A percentile compares a stretch with the other conserved stretches of the same genome.
These are phyloP conservation scores for Hoplias malabaricus DNA, from an alignment of 2,113 vertebrate genomes.

Conservation along the genomic window DNA sequence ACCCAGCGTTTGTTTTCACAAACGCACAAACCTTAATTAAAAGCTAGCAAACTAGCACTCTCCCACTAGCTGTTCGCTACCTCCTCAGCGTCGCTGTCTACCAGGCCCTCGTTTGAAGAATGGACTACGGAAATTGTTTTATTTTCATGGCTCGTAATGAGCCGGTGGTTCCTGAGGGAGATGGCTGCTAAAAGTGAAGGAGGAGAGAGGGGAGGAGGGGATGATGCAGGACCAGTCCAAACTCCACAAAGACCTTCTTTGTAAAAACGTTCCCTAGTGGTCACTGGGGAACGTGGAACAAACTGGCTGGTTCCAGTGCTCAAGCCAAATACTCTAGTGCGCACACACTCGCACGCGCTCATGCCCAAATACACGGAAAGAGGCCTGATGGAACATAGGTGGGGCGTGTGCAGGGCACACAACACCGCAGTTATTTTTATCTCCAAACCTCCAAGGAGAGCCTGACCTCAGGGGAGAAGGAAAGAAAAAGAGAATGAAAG, in stretches of 20 bases:
- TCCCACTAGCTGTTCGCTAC: constrained; percentile 26
- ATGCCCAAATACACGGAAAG: neutral
- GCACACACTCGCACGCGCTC: neutral
- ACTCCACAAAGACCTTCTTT: constrained; percentile 48
- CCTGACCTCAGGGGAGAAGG: constrained; percentile 39
- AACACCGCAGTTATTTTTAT: constrained; percentile 53
- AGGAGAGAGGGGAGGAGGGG: neutral
- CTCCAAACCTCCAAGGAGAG: constrained; percentile 45
- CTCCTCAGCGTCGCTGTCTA: constrained; percentile 21
- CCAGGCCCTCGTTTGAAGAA: constrained; percentile 45
- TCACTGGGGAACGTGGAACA: constrained; percentile 43
- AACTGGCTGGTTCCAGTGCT: constrained; percentile 29
- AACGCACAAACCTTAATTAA: constrained; percentile 55
- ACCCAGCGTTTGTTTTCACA: constrained; percentile 58
- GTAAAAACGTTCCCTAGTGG: constrained; percentile 39
- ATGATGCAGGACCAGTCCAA: constrained; percentile 38
- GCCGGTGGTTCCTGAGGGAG: constrained; percentile 42
- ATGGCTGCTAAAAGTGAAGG: constrained; percentile 19
- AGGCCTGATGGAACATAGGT: constrained; percentile 52
- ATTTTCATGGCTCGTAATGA: constrained; percentile 46
- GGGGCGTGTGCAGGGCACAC: constrained; percentile 38
- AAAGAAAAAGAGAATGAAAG: constrained; percentile 40
- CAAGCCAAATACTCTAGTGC: constrained; percentile 38
- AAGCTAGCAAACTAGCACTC: constrained; percentile 19
- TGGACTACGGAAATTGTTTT: constrained; percentile 40